Evolutionary conservation across 2,113 vertebrate species (phyloP).

Genomic region (Lipophrys pholis): DNA sequence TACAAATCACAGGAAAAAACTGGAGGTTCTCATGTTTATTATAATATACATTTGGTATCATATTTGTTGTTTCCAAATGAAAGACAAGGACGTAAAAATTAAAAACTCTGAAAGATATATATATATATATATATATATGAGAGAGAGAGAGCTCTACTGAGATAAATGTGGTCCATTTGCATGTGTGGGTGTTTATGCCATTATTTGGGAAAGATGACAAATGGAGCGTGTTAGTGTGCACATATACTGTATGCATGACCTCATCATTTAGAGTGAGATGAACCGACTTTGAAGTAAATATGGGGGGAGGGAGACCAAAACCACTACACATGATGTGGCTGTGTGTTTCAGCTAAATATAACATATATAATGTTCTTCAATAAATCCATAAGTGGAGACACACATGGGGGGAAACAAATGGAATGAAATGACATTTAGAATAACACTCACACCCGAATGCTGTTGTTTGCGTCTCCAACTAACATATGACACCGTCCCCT

Average conservation of each 20-base stretch:
- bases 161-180: not conserved
- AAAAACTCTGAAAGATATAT: constrained; percentile 29
- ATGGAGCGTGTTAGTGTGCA: not conserved
- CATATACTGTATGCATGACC: not conserved
- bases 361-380: constrained; percentile 12
- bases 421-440: constrained; percentile 47
- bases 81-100: not conserved
- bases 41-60: not conserved
- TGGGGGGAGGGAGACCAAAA: not conserved
- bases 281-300: not conserved
- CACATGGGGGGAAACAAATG: constrained; percentile 20
- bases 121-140: too few relatives aligned
- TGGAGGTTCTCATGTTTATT: not conserved
- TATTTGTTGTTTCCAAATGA: not conserved
- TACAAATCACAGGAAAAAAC: constrained; percentile 4
- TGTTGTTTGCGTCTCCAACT: constrained; percentile 25
- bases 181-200: constrained; percentile 7
- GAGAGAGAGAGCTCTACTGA: constrained; percentile 36
- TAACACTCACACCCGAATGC: constrained; percentile 43
- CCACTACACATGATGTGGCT: not conserved
- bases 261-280: constrained; percentile 3
- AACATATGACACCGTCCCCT: constrained; percentile 55
- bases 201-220: constrained; percentile 1
- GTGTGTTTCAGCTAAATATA: not conserved
- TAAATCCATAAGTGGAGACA: constrained; percentile 1